Percentiles rank a stretch among this genome's conserved stretches.
These are phyloP conservation scores for Gnatocerus cornutus DNA, from an alignment of 2,888 invertebrate species.

Conservation along the genomic window DNA sequence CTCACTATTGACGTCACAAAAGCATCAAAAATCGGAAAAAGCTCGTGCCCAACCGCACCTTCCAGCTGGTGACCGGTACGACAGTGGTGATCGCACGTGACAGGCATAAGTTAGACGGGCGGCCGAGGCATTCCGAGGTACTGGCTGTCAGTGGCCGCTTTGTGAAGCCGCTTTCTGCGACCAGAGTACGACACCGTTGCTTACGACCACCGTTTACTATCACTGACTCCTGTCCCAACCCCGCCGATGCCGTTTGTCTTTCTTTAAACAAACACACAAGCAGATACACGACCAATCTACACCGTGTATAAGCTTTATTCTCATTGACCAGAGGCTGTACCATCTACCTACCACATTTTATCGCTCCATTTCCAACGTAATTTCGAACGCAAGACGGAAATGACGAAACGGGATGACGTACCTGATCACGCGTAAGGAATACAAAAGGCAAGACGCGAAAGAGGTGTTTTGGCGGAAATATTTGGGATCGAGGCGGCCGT, in stretches of 20 bases:
- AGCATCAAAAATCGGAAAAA: not conserved
- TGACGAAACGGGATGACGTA: conserved; percentile 3
- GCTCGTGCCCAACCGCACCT: conserved; percentile 55
- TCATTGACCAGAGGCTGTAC: conserved; percentile 17
- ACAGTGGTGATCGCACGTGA: conserved; percentile 68
- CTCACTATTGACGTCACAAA: not conserved
- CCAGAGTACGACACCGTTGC: conserved; percentile 50
- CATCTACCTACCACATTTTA: conserved; percentile 32
- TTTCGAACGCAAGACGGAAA: not conserved
- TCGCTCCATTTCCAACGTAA: conserved; percentile 17
- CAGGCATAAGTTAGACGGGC: conserved; percentile 69
- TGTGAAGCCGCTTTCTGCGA: conserved; percentile 61
- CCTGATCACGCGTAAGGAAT: not conserved
- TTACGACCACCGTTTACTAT: conserved; percentile 49
- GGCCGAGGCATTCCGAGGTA: conserved; percentile 66
- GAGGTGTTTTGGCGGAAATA: too few species aligned
- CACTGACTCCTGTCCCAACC: conserved; percentile 44
- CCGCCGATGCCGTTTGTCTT: conserved; percentile 42
- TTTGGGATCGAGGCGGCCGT: too few species aligned
- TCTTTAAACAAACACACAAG: conserved; percentile 23
- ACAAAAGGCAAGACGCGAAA: too few species aligned
- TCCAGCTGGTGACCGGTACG: conserved; percentile 60
- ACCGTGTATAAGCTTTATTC: conserved; percentile 21
- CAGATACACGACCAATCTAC: conserved; percentile 37
- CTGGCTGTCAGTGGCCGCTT: conserved; percentile 66